Evolutionary conservation across 30 jellyfish, hydroid and myxozoan genomes (phyloP), one percentile per base, ranked within the genome.

Genomic region (Morbakka virulenta): DNA sequence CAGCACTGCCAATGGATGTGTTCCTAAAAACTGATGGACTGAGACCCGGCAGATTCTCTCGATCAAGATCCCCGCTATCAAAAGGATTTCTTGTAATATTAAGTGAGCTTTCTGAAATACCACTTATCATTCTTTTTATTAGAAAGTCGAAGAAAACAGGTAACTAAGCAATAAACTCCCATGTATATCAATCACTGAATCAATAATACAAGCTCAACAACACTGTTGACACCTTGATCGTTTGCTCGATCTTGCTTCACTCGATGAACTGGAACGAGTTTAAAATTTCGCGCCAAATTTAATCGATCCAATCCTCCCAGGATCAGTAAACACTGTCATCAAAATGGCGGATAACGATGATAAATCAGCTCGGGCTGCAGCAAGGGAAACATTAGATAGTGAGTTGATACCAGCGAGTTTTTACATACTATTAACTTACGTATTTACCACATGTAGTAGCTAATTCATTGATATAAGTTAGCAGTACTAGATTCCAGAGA

Each of bases 311-410:
- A n/a, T n/a, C n/a, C n/a, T n/a, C n/a, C n/a, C n/a, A n/a, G n/a
- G n/a, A n/a, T n/a, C n/a, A n/a, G n/a, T n/a, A n/a, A n/a, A n/a
- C n/a, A n/a, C n/a, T n/a, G n/a, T n/a, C n/a, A n/a, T n/a, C n/a
- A n/a, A n/a, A n/a, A 84, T 84, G 95, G 95, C 95, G 85, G 67
- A 80, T 26, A 74, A 80, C 20, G 95, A 84, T 29, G 95, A 85
- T 14, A 53, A 86, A 35, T 86, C 74, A 24, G 74, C 67, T 26
- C 85, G 69, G n/a, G 84, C 91, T 26, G 98, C 98, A 1, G 98
- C 96, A 1, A 82, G 96, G 20, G 98, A 85, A 70, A 92, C 98
- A 0, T 86, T 92, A 6, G 98, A 92, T 52, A 92, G 96, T 84
- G 52, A 84, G 95, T 41, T 41, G 17, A 41, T 41, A n/a, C n/a